A percentile compares a stretch with the other conserved stretches of the same genome.
phyloP scores from a whole-genome alignment of 2,113 vertebrate genomes.

The Fregata magnificens region DNA sequence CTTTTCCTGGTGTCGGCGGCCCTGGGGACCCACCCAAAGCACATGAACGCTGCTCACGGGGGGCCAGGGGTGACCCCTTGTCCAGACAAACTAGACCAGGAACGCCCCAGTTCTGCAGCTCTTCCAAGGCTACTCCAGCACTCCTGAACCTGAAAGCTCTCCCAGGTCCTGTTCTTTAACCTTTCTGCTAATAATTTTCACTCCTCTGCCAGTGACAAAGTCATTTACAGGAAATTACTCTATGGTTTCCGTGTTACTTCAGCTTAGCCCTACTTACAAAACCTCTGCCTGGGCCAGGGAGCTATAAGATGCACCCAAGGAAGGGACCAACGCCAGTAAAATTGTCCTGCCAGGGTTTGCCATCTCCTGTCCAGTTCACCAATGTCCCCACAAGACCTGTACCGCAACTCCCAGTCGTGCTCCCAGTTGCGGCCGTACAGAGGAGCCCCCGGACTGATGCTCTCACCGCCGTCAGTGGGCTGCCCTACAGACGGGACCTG shows the following conservation, averaged over 20 bases:
- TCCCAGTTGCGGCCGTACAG: too few relatives aligned
- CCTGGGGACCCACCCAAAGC: neutral
- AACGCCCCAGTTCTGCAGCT: neutral
- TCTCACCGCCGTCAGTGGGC: accelerated
- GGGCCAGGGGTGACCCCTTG: too few relatives aligned
- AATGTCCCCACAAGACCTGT: neutral
- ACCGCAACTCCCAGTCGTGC: neutral
- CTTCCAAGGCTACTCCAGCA: neutral
- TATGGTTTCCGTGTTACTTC: neutral
- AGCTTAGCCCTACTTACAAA: neutral
- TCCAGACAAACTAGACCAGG: neutral
- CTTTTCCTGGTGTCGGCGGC: accelerated
- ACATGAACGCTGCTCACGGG: accelerated
- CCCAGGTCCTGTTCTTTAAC: neutral
- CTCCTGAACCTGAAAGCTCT: neutral
- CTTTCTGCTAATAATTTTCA: neutral
- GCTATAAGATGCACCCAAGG: accelerated
- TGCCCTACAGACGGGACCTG: neutral
- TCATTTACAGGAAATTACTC: neutral
- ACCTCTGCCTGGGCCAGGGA: neutral
- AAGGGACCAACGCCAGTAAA: neutral
- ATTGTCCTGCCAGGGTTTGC: neutral
- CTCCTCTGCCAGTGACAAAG: neutral
- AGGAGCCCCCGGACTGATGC: neutral
- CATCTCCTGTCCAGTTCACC: neutral